phyloP scores from a whole-genome alignment of 2,888 invertebrate species.

The Branchinecta sandiegonensis region DNA sequence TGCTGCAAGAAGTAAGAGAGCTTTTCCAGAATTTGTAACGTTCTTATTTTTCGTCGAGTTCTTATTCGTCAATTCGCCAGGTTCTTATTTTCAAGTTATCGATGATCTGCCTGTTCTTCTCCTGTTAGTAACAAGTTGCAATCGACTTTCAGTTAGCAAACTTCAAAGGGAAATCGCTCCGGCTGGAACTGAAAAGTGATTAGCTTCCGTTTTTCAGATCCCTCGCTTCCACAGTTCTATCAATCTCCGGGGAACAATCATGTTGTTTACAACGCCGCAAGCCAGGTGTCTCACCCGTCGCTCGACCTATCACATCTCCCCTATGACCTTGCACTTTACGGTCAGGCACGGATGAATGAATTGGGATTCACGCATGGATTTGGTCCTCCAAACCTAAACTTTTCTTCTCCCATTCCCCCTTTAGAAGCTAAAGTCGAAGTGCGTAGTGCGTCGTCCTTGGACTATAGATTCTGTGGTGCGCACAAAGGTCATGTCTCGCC shows the following conservation, averaged over 20 bases:
- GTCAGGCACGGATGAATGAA: neutral
- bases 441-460: conserved; percentile 7
- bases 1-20: no score
- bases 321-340: neutral
- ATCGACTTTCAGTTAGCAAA: no score
- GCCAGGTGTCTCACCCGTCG: neutral
- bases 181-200: no score
- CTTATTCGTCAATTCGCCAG: no score
- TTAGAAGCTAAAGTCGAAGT: neutral
- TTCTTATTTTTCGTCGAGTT: no score
- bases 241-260: conserved; percentile 2
- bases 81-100: no score
- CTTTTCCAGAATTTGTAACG: no score
- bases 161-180: no score
- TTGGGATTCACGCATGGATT: conserved; percentile 13
- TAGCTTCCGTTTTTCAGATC: neutral
- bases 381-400: neutral
- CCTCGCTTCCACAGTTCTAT: neutral
- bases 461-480: neutral
- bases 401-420: conserved; percentile 4
- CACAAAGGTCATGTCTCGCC: neutral
- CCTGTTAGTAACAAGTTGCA: no score
- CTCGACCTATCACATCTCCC: neutral
- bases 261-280: conserved; percentile 3
- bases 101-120: no score